A percentile compares a stretch with the other conserved stretches of the same genome.
These are phyloP conservation scores for Coenobita brevimanus DNA, from an alignment of 1,140 invertebrate genomes.

Conservation along the genomic window DNA sequence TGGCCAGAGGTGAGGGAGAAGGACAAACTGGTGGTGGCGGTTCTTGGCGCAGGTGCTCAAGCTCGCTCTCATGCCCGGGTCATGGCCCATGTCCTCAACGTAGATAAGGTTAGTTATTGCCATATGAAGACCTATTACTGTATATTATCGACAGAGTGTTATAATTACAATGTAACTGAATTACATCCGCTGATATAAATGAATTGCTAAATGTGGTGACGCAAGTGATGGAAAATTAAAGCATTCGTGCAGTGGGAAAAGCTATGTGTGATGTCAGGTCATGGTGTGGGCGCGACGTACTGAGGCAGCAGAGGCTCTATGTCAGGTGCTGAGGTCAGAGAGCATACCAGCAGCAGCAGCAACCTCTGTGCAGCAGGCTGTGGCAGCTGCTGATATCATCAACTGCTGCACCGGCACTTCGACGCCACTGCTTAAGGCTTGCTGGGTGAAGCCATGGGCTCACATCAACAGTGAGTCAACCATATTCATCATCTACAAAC, in stretches of 20 bases:
- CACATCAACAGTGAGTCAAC: constrained; percentile 74
- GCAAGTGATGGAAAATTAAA: too few relatives aligned
- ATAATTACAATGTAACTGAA: constrained; percentile 44
- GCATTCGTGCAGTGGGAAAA: too few relatives aligned
- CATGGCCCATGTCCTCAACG: too few relatives aligned
- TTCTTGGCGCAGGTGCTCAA: too few relatives aligned
- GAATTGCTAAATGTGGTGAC: too few relatives aligned
- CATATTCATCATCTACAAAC: background rate
- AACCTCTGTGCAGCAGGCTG: constrained; percentile 72
- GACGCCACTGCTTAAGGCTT: constrained; percentile 72
- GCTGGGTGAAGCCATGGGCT: constrained; percentile 74
- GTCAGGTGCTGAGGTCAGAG: constrained; percentile 58
- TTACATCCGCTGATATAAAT: background rate
- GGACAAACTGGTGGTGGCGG: too few relatives aligned
- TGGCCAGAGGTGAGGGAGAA: too few relatives aligned
- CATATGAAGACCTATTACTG: too few relatives aligned
- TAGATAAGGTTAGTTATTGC: too few relatives aligned
- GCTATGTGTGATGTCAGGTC: background rate
- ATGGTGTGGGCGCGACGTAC: constrained; percentile 44
- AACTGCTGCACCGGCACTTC: constrained; percentile 73
- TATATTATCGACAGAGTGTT: constrained; percentile 45
- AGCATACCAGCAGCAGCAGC: constrained; percentile 70
- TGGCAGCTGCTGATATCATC: constrained; percentile 74
- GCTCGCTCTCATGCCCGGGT: too few relatives aligned
- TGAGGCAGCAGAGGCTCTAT: constrained; percentile 16